These are phyloP conservation scores for Hoplostethus mediterraneus DNA, from an alignment of 2,797 vertebrate species.

Conservation along the genomic window DNA sequence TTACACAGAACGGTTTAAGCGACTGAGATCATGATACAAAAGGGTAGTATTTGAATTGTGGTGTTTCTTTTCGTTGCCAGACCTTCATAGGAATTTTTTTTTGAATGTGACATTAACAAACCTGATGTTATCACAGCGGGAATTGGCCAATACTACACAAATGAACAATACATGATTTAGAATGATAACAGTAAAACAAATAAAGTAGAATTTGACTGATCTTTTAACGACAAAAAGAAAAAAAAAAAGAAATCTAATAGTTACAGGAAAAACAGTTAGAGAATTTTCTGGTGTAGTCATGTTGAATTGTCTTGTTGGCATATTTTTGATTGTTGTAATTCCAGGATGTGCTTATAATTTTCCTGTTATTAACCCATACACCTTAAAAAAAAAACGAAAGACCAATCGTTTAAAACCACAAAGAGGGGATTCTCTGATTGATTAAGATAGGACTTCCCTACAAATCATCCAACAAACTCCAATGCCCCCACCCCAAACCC, in stretches of 20 bases:
- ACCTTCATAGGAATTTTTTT: neutral
- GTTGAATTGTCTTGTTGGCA: constrained; percentile 2
- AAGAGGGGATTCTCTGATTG: constrained; percentile 26
- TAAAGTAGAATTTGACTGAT: neutral
- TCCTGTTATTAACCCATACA: neutral
- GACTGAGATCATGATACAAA: constrained; percentile 26
- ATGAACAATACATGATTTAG: constrained; percentile 34
- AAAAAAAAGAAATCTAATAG: constrained; percentile 8
- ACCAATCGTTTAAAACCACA: constrained; percentile 8
- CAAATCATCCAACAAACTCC: constrained; percentile 27
- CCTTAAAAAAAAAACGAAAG: neutral
- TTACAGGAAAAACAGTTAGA: neutral
- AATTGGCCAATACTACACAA: constrained; percentile 39
- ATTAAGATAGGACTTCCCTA: constrained; percentile 50
- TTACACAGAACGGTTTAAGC: constrained; percentile 24
- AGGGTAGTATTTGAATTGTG: constrained; percentile 18
- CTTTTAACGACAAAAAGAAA: constrained; percentile 1
- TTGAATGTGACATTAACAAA: constrained; percentile 8
- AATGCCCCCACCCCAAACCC: constrained; percentile 16
- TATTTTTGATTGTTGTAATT: constrained; percentile 12
- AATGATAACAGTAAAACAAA: constrained; percentile 12
- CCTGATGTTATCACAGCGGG: constrained; percentile 11
- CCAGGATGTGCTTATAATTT: constrained; percentile 24
- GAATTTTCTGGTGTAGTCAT: neutral
- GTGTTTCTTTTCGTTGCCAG: neutral